Conservation (phyloP, 1,140 invertebrate genomes). For the Bicyclus anynana region DNA sequence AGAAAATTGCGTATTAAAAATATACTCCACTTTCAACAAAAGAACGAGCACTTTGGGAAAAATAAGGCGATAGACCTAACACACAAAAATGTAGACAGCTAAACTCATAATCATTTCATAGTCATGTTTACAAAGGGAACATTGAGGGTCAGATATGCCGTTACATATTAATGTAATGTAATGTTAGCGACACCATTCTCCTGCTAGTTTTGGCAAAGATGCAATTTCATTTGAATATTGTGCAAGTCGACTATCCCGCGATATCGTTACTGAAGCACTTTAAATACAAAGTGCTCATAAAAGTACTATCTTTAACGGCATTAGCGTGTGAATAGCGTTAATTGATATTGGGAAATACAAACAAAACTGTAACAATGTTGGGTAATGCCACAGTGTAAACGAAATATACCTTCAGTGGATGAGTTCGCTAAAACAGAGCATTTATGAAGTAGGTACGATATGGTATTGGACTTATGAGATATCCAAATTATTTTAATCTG, state of each 20-base stretch:
- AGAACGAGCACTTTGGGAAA: no score
- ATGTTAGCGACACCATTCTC: slow-evolving; percentile 68
- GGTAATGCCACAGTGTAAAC: slow-evolving; percentile 2
- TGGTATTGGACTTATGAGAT: no score
- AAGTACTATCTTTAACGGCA: slow-evolving; percentile 51
- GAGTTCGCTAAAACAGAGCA: no score
- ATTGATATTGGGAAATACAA: slow-evolving; percentile 36
- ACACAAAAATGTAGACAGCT: no score
- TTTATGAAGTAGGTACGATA: no score
- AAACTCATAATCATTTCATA: no score
- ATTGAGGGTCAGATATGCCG: slow-evolving; percentile 63
- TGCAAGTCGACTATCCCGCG: slow-evolving; percentile 66
- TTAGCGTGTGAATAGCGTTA: slow-evolving; percentile 42
- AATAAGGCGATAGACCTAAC: no score
- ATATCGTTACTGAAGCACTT: slow-evolving; percentile 63
- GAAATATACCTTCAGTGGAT: no score
- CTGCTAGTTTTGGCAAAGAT: slow-evolving; percentile 76
- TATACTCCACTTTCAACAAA: no score
- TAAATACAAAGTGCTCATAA: slow-evolving; percentile 73
- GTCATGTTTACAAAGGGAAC: slow-evolving; percentile 24
- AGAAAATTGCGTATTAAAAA: no score
- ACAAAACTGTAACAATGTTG: slow-evolving; percentile 9
- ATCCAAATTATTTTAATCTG: no score
- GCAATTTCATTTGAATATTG: slow-evolving; percentile 77
- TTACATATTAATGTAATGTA: slow-evolving; percentile 76